phyloP scores from a whole-genome alignment of 2,888 invertebrate species.

The Phlogophora meticulosa region DNA sequence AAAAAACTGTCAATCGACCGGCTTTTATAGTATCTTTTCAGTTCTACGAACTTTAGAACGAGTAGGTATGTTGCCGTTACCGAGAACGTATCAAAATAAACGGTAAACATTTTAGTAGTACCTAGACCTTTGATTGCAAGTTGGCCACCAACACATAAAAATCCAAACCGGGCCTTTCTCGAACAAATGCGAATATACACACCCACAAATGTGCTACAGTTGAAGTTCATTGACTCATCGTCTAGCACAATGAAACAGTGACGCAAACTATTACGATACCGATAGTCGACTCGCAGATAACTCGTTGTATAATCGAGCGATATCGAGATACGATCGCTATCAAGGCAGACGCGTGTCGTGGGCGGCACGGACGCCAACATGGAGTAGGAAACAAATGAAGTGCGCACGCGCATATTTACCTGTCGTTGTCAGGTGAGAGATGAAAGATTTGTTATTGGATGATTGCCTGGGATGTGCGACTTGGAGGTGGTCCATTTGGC shows the following conservation, averaged over 20 bases:
- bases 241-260: slow-evolving; percentile 69
- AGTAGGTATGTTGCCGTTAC: too few relatives aligned
- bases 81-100: too few relatives aligned
- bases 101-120: too few relatives aligned
- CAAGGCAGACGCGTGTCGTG: slow-evolving; percentile 73
- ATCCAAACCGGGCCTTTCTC: not conserved
- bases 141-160: slow-evolving; percentile 2
- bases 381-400: slow-evolving; percentile 49
- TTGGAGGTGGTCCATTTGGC: slow-evolving; percentile 52
- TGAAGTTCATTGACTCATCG: slow-evolving; percentile 72
- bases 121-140: not conserved
- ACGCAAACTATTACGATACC: slow-evolving; percentile 76
- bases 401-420: slow-evolving; percentile 28
- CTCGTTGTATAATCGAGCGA: slow-evolving; percentile 79
- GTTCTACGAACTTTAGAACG: too few relatives aligned
- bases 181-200: slow-evolving; percentile 47
- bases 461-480: slow-evolving; percentile 26
- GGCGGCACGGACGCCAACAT: slow-evolving; percentile 65
- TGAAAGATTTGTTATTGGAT: slow-evolving; percentile 41
- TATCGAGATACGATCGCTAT: slow-evolving; percentile 74
- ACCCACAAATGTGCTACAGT: slow-evolving; percentile 37
- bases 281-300: slow-evolving; percentile 72
- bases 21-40: too few relatives aligned
- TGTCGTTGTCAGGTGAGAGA: slow-evolving; percentile 44
- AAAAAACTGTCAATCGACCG: not conserved